phyloP scores from a whole-genome alignment of 2,797 vertebrate genomes.

The Muscicapa striata region DNA sequence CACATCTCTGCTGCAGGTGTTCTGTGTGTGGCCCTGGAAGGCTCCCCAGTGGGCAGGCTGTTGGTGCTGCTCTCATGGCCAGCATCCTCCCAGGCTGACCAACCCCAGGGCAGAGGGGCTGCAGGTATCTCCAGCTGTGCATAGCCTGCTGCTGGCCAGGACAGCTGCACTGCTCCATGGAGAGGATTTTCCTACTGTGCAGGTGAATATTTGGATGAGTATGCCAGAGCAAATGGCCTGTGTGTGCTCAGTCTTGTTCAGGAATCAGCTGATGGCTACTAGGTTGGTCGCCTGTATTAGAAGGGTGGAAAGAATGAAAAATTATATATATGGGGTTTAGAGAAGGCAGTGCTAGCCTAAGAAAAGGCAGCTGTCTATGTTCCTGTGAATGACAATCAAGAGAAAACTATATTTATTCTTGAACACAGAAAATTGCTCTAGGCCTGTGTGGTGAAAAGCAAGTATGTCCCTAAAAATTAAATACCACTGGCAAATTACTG shows the following conservation, averaged over 20 bases:
- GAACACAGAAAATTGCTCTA: not conserved
- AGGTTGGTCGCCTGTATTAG: not conserved
- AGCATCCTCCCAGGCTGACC: not conserved
- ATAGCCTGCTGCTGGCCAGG: not conserved
- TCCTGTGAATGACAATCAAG: not conserved
- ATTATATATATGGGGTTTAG: not conserved
- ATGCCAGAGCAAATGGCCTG: not conserved
- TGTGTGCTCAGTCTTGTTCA: not conserved
- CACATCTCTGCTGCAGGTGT: not conserved
- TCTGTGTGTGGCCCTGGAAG: not conserved
- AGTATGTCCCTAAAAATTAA: conserved; percentile 25
- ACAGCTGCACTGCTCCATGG: fast-evolving
- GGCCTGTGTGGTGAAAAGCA: conserved; percentile 1
- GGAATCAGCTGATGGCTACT: not conserved
- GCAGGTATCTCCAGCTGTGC: not conserved
- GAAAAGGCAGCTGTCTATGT: not conserved
- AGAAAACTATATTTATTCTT: not conserved
- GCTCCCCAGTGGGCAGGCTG: not conserved
- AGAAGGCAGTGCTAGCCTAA: not conserved
- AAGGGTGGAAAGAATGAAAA: not conserved
- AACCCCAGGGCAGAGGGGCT: not conserved
- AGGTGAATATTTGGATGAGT: not conserved
- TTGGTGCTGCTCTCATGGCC: not conserved
- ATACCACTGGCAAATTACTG: conserved; percentile 4
- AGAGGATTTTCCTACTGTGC: not conserved